phyloP scores from a whole-genome alignment of 2,797 vertebrate species.

The Acridotheres tristis region DNA sequence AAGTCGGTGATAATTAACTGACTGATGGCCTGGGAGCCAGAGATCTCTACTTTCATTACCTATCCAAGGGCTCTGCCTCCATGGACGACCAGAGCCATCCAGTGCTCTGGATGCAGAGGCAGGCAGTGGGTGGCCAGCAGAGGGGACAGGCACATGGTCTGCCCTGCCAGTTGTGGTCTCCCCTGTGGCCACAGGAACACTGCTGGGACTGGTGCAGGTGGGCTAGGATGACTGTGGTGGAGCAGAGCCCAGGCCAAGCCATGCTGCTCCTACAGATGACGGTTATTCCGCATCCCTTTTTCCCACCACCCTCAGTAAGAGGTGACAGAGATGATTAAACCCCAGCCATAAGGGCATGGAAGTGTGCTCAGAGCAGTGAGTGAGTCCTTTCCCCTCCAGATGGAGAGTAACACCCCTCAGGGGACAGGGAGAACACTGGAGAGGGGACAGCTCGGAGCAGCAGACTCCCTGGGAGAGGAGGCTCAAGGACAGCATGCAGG shows the following conservation, averaged over 20 bases:
- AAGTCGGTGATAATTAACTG: constrained; percentile 10
- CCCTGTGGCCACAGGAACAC: background rate
- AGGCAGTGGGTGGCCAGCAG: background rate
- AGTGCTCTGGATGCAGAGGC: background rate
- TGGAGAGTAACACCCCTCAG: accelerated
- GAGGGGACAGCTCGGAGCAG: background rate
- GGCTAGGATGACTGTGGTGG: background rate
- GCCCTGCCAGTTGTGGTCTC: background rate
- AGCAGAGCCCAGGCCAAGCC: background rate
- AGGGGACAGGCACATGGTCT: background rate
- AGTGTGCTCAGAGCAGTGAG: background rate
- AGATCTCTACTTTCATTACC: background rate
- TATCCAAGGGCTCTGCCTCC: background rate
- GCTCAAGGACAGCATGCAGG: background rate
- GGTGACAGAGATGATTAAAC: background rate
- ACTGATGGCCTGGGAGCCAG: background rate
- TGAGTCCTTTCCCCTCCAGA: background rate
- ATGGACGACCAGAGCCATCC: accelerated
- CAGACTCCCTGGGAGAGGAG: background rate
- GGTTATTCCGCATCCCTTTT: background rate
- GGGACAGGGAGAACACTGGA: background rate
- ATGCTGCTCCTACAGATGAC: background rate
- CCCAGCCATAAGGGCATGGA: background rate
- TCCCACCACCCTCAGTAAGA: accelerated
- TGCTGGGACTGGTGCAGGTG: background rate